Evolutionary conservation across 2,113 vertebrate genomes (phyloP), one percentile per base, ranked within the genome.

Genomic region (Gobio gobio): DNA sequence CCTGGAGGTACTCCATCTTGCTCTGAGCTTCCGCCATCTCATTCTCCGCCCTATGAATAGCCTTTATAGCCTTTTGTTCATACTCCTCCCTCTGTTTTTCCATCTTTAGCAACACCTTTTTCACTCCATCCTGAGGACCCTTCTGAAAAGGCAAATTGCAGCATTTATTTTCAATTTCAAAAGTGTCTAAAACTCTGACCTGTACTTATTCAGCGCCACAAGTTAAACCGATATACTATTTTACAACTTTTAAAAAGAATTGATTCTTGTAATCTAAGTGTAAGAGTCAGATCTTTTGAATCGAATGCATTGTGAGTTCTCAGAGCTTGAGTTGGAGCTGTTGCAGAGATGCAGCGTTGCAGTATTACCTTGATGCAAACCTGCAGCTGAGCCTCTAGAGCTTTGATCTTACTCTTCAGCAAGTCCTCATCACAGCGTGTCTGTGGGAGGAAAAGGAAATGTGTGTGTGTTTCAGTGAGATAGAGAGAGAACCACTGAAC

Each of bases 361-460:
- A 10, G 22, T 70, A 45, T 95, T 95, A 99, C 98, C 97, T 98
- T 96, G 63, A 94, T 93, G 74, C 94, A 98, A 86, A 95, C 90
- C 83, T 97, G 94, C 88, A 99, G 94, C 92, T 99, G 97, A 14
- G 95, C 94, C 92, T 99, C 97, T 66, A 99, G 93, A 22, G 93
- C 91, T 83, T 93, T 93, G 49, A 99, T 94, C 92, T 96, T 96
- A 83, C 93, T 94, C 91, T 94, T 97, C 87, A 98, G 88, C 89
- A 96, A 95, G 73, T 99, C 97, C 92, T 99, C 98, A 0, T 95
- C 96, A 87, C 97, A 95, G 88, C 95, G 96, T 73, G 95, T 94
- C 98, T 99, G 93, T 91, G 91, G 90, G 93, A 89, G 36, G 88
- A 86, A 94, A 59, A 93, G 93, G 92, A 94, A 94, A 93, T 88